Evolutionary conservation across 2,888 invertebrate genomes (phyloP), one percentile per base, ranked within the genome.

Genomic region (Prosapia bicincta): DNA sequence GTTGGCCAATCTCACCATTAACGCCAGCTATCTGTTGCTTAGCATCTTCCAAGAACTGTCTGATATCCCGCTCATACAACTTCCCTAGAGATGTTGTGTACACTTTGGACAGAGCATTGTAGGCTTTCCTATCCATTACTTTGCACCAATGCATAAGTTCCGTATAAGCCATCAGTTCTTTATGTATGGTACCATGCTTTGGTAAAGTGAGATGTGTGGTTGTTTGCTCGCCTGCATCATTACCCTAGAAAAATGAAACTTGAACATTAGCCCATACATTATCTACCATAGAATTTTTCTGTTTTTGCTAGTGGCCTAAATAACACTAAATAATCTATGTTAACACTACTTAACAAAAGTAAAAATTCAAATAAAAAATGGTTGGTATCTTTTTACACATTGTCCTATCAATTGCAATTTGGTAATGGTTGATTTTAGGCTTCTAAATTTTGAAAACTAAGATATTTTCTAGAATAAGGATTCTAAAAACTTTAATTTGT

Each of bases 61-160:
- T 90, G 76, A 96, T 88, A 86, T 95, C 96, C 81, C 95, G 90
- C 83, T 96, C 96, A 85, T 97, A 96, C 76, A 96, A 89, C 86
- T 95, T 95, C 82, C 94, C 91, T 83, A 97, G 89, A 70, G 94
- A 93, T 79, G 89, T 88, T 38, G 92, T 93, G 85, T 98, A 97
- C 7, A 87, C 94, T 85, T 92, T 92, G 70, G 91, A 90, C 20
- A 98, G 88, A 66, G 92, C 93, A 74, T 90, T 89, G 85, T 95
- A 98, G 0, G 93, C 91, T 83, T 92, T 91, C 75, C 90, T 89
- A 85, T 97, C 96, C 89, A 96, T 92, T 26, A 80, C 80, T 85
- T 95, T 94, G 73, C 95, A 89, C 93, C 97, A 95, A 83, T 94
- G 93, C 94, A 98, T 96, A 79, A 98, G 88, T 81, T 96, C 95